phyloP scores from a whole-genome alignment of 2,797 vertebrate genomes.

The Mallotus villosus region DNA sequence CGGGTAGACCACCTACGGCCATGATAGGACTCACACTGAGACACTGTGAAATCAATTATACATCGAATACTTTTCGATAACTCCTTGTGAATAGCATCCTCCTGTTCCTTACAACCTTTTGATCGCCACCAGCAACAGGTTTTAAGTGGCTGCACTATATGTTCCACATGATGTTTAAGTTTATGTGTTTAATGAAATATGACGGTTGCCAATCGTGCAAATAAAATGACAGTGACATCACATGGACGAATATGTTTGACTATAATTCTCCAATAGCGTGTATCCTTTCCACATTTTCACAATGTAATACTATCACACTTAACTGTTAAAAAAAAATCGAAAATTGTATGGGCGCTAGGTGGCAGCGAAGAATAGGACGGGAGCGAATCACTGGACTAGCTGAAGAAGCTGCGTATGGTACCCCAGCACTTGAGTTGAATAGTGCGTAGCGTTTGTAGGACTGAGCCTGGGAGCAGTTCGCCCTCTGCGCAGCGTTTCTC shows the following conservation, averaged over 20 bases:
- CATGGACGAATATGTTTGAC: background rate
- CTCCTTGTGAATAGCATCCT: too few relatives aligned
- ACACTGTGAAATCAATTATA: too few relatives aligned
- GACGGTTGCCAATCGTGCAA: background rate
- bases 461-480: conserved; percentile 18
- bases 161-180: too few relatives aligned
- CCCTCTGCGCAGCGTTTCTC: conserved; percentile 12
- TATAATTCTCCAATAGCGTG: background rate
- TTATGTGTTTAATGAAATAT: too few relatives aligned
- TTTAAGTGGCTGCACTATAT: too few relatives aligned
- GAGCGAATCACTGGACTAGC: background rate
- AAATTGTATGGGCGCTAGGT: conserved; percentile 4
- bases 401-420: conserved; percentile 13
- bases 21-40: background rate
- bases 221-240: background rate
- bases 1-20: background rate
- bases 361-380: conserved; percentile 17
- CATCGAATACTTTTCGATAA: too few relatives aligned
- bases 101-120: too few relatives aligned
- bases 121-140: too few relatives aligned
- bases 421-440: conserved; percentile 11
- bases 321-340: conserved; percentile 24
- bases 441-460: conserved; percentile 24
- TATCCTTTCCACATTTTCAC: background rate
- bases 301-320: conserved; percentile 24